phyloP scores from a whole-genome alignment of 1,140 invertebrate species.

The Micrasema minimum region DNA sequence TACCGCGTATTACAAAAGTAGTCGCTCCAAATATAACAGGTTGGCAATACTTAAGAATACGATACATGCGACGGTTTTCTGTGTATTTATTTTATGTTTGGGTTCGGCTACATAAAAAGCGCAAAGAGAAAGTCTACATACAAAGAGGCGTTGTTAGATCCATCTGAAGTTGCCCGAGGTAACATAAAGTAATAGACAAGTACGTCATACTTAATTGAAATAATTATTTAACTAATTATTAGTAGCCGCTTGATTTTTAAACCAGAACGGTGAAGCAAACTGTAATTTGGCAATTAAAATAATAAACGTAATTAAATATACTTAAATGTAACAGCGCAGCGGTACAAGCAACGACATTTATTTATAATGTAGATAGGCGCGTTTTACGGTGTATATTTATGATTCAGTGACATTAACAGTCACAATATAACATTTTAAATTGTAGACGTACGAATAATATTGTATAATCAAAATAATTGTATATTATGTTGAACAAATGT shows the following conservation, averaged over 20 bases:
- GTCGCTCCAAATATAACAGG: constrained; percentile 30
- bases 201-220: constrained; percentile 10
- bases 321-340: not conserved
- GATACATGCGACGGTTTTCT: constrained; percentile 23
- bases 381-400: constrained; percentile 7
- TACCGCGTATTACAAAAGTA: constrained; percentile 24
- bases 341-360: not conserved
- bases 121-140: constrained; percentile 21
- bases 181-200: constrained; percentile 13
- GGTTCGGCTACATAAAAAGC: constrained; percentile 12
- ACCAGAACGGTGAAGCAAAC: not conserved
- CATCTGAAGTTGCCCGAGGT: constrained; percentile 9
- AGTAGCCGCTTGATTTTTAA: constrained; percentile 2
- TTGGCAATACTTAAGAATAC: constrained; percentile 12
- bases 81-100: constrained; percentile 15
- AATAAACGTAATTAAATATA: constrained; percentile 21
- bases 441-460: not conserved
- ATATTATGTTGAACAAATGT: constrained; percentile 21
- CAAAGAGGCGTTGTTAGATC: not conserved
- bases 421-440: constrained; percentile 4
- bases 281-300: constrained; percentile 21
- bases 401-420: constrained; percentile 10
- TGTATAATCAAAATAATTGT: constrained; percentile 17
- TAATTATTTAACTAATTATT: not conserved
- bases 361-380: not conserved